Evolutionary conservation across 2,797 vertebrate genomes (phyloP), one percentile per base, ranked within the genome.

Genomic region (Chloroceryle amazona): DNA sequence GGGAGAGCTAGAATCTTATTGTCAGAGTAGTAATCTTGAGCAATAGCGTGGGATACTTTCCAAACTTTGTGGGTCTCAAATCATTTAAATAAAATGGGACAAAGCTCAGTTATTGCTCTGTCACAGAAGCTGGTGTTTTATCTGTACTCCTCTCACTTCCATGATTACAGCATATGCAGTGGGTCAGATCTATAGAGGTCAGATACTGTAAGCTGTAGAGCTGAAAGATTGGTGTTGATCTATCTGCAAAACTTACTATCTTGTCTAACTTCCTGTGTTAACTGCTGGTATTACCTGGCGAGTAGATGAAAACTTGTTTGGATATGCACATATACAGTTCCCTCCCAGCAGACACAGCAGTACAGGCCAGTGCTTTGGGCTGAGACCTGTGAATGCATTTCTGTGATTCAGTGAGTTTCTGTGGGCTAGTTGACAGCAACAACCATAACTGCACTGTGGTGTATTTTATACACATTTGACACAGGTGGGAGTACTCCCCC

Each of bases 11-110:
- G 75, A 67, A 65, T 93, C 91, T 91, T 39, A 71, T 83, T 92
- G 79, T 76, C 58, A 55, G 78, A 76, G 25, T 81, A 47, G 33
- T 90, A 65, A 83, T 93, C 72, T 55, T 86, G 61, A 94, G 89
- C 33, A 84, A 79, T 25, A 90, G 35, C 13, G 4, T 22, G 54
- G 29, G 26, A 52, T 51, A 42, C 57, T 86, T 83, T 49, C 35
- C 47, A 66, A 65, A 86, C 81, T 57, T n/a, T 65, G 44, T 86
- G 44, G 3, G 33, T 95, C 55, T 91, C 35, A 29, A 81, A 79
- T 37, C 23, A 47, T 86, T 91, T 75, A 86, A 83, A 93, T 86
- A 88, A 87, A 94, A 57, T 0, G 2, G 22, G 49, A 61, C 57
- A 81, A 88, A 78, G 29, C 20, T 82, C 54, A 73, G n/a, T 61